Evolutionary conservation across 2,113 vertebrate species (phyloP).

Genomic region (Halcyon senegalensis): DNA sequence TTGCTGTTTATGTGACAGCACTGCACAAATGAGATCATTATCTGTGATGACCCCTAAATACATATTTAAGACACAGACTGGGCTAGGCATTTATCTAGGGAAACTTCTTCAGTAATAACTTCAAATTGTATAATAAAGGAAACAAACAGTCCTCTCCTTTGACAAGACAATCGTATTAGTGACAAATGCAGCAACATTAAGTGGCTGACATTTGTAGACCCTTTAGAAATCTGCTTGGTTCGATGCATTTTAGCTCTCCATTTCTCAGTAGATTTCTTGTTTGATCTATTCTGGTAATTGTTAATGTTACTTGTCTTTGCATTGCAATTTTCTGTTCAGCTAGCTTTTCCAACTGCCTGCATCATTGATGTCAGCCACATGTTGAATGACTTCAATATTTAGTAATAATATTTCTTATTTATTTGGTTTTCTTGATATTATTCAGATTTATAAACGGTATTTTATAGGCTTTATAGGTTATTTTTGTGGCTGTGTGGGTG

Average conservation of each 20-base stretch:
- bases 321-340: background rate
- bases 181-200: constrained; percentile 15
- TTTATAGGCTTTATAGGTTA: constrained; percentile 9
- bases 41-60: constrained; percentile 10
- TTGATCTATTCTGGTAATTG: constrained; percentile 31
- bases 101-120: constrained; percentile 36
- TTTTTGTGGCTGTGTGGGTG: background rate
- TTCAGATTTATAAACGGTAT: constrained; percentile 26
- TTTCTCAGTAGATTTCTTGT: constrained; percentile 14
- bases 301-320: background rate
- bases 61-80: constrained; percentile 15
- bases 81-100: constrained; percentile 29
- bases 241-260: background rate
- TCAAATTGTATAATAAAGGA: constrained; percentile 46
- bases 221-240: constrained; percentile 11
- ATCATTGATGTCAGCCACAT: constrained; percentile 2
- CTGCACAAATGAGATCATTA: background rate
- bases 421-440: background rate
- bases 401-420: background rate
- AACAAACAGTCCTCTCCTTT: constrained; percentile 44
- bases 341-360: constrained; percentile 7
- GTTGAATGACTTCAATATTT: constrained; percentile 8
- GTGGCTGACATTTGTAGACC: background rate
- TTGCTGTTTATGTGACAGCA: background rate
- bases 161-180: constrained; percentile 3